A percentile compares a stretch with the other conserved stretches of the same genome.
Evolutionary conservation across 2,888 invertebrate genomes (phyloP).

Genomic region (Vannuccia rotundouncinata): DNA sequence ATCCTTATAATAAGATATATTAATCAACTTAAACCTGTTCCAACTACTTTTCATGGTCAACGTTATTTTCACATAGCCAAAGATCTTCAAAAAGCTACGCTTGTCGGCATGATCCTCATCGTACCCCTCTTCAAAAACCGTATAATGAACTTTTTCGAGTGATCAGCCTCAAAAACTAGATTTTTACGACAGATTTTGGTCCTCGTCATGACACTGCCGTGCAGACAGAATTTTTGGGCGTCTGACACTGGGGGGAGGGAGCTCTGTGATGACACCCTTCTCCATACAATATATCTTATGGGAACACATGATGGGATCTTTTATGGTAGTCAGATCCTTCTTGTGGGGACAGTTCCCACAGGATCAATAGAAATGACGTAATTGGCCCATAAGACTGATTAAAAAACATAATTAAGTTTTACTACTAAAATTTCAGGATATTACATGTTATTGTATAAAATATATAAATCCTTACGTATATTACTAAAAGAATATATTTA

Average conservation of each 20-base stretch:
- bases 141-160: background rate
- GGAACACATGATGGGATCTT: no score
- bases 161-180: background rate
- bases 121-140: background rate
- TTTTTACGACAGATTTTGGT: background rate
- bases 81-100: background rate
- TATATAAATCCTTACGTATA: no score
- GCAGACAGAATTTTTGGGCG: slow-evolving; percentile 37
- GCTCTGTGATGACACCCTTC: slow-evolving; percentile 38
- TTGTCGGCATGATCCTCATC: background rate
- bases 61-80: slow-evolving; percentile 6
- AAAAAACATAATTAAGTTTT: no score
- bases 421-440: no score
- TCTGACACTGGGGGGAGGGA: slow-evolving; percentile 25
- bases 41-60: slow-evolving; percentile 25
- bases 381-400: no score
- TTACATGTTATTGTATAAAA: no score
- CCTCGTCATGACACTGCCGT: slow-evolving; percentile 5
- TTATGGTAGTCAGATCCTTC: no score
- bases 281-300: no score
- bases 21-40: background rate
- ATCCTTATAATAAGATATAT: background rate
- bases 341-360: no score
- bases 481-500: no score
- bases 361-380: no score